phyloP scores from a whole-genome alignment of 2,888 invertebrate genomes.

The Ophion slaviceki region DNA sequence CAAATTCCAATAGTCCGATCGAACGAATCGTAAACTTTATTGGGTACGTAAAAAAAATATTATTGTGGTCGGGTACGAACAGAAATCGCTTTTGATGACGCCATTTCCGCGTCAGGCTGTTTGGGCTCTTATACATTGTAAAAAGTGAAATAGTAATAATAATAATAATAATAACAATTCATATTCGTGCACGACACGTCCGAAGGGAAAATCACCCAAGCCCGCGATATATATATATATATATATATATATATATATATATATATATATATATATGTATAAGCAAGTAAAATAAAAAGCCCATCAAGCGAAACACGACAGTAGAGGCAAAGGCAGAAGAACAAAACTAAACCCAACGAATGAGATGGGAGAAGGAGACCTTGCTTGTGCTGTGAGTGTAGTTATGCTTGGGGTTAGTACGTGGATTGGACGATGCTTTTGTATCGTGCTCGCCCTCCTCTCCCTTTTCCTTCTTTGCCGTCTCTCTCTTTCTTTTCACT shows the following conservation, averaged over 20 bases:
- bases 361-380: conserved; percentile 59
- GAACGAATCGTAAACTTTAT: not conserved
- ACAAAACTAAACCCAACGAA: conserved; percentile 43
- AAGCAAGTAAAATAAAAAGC: conserved; percentile 26
- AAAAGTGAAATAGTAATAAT: not conserved
- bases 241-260: too few relatives aligned
- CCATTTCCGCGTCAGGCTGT: not conserved
- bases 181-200: not conserved
- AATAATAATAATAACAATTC: conserved; percentile 1
- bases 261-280: too few relatives aligned
- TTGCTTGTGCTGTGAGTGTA: conserved; percentile 39
- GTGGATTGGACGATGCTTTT: conserved; percentile 66
- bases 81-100: not conserved
- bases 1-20: not conserved
- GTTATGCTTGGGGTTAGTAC: conserved; percentile 21
- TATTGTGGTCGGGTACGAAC: not conserved
- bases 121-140: not conserved
- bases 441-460: conserved; percentile 52
- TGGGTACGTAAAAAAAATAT: not conserved
- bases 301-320: conserved; percentile 28
- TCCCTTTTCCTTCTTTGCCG: conserved; percentile 14
- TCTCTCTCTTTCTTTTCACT: conserved; percentile 15
- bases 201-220: not conserved
- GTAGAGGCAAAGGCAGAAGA: conserved; percentile 21
- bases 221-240: not conserved